phyloP scores from a whole-genome alignment of 2,797 vertebrate species.

The Sebastes taczanowskii region DNA sequence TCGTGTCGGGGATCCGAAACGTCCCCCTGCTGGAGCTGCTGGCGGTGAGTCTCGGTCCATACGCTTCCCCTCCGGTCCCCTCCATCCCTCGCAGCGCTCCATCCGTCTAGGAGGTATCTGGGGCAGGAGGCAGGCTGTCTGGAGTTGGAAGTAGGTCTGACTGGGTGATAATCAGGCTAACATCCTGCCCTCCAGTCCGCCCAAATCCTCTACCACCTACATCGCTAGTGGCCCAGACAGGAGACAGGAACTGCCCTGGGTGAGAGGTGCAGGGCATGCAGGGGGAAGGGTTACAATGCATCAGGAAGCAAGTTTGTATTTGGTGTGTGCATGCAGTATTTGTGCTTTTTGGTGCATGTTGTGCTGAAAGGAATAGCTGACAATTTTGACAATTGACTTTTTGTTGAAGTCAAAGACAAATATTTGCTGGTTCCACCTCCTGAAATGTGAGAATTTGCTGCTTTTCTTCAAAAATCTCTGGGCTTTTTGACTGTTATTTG shows the following conservation, averaged over 20 bases:
- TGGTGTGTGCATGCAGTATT: background rate
- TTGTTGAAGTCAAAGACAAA: background rate
- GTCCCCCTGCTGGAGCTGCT: conserved; percentile 69
- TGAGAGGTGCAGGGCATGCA: conserved; percentile 5
- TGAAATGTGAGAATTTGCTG: background rate
- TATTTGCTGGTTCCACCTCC: background rate
- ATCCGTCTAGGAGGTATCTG: conserved; percentile 35
- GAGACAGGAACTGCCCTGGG: conserved; percentile 58
- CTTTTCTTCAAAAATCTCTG: background rate
- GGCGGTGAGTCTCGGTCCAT: conserved; percentile 57
- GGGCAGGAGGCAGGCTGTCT: conserved; percentile 59
- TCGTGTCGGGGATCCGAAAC: conserved; percentile 39
- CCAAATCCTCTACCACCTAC: conserved; percentile 40
- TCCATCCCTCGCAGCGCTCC: conserved; percentile 21
- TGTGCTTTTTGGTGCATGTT: background rate
- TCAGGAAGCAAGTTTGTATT: background rate
- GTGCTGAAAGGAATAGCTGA: background rate
- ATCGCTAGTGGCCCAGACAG: conserved; percentile 35
- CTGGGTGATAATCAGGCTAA: conserved; percentile 51
- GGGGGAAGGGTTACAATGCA: background rate
- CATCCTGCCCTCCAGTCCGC: conserved; percentile 49
- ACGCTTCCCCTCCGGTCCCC: background rate
- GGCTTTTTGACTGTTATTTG: background rate
- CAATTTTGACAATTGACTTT: background rate
- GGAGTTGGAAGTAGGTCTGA: conserved; percentile 62